Conservation (phyloP, 2,888 invertebrate species). For the Zaprionus lineosus region DNA sequence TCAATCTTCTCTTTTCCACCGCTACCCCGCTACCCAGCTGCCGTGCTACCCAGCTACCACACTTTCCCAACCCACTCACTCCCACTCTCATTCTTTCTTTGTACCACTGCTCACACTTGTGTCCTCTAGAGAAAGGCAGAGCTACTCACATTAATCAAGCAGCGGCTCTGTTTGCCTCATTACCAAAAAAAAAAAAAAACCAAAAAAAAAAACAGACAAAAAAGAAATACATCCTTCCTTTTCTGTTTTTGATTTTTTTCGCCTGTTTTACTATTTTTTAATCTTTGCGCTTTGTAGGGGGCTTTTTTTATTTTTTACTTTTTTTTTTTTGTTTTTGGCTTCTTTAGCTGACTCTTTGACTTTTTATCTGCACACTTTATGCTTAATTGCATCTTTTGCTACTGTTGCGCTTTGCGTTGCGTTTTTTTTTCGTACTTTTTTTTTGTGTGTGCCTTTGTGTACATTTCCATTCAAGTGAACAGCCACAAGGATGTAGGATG, state of each 20-base stretch:
- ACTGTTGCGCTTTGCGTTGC: constrained; percentile 21
- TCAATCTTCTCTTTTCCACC: too few species aligned
- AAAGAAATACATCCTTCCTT: neutral
- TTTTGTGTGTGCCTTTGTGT: constrained; percentile 2
- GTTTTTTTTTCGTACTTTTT: constrained; percentile 1
- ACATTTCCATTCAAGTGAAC: constrained; percentile 35
- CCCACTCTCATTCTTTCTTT: too few species aligned
- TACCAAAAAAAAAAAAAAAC: constrained; percentile 16
- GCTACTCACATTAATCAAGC: constrained; percentile 56
- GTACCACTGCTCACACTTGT: too few species aligned
- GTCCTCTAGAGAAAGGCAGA: constrained; percentile 1
- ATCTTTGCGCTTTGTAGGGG: constrained; percentile 33
- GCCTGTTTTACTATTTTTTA: constrained; percentile 23
- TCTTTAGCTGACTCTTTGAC: constrained; percentile 49
- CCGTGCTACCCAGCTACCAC: too few species aligned
- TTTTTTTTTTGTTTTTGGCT: constrained; percentile 15
- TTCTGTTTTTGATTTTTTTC: constrained; percentile 2
- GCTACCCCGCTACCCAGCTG: too few species aligned
- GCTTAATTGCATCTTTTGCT: constrained; percentile 64
- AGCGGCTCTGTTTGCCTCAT: constrained; percentile 43
- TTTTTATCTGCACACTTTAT: constrained; percentile 63
- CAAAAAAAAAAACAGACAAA: neutral
- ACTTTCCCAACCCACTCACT: too few species aligned
- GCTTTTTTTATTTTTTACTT: constrained; percentile 1
- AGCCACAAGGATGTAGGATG: too few species aligned